Percentiles rank a stretch among this genome's conserved stretches.
Evolutionary conservation across 2,888 invertebrate species (phyloP).

Genomic region (Scaptomyza parva): DNA sequence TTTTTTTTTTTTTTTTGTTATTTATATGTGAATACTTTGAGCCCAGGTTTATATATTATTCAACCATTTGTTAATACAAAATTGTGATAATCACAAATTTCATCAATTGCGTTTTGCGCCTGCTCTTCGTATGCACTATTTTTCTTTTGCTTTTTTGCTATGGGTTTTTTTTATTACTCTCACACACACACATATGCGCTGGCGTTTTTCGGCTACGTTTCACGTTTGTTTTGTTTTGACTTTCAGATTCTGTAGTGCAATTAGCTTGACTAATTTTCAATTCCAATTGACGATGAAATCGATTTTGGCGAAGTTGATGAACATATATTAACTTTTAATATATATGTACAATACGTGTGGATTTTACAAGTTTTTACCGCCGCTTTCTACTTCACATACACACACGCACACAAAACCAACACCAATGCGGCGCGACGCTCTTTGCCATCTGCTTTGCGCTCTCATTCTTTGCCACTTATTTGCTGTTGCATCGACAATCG

Average conservation of each 20-base stretch:
- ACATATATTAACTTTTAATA: conserved; percentile 20
- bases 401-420: conserved; percentile 51
- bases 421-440: conserved; percentile 72
- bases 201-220: conserved; percentile 64
- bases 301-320: conserved; percentile 16
- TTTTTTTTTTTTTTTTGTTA: conserved; percentile 8
- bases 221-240: conserved; percentile 63
- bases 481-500: conserved; percentile 64
- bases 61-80: conserved; percentile 61
- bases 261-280: conserved; percentile 14
- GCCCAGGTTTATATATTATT: conserved; percentile 63
- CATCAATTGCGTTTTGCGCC: conserved; percentile 60
- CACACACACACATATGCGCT: conserved; percentile 37
- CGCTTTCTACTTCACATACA: conserved; percentile 73
- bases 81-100: conserved; percentile 67
- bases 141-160: conserved; percentile 47
- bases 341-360: conserved; percentile 35
- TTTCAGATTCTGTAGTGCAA: conserved; percentile 43
- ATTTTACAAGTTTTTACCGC: conserved; percentile 75
- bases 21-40: conserved; percentile 10
- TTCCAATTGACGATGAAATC: conserved; percentile 35
- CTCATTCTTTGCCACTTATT: conserved; percentile 78
- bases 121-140: conserved; percentile 64
- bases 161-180: conserved; percentile 49
- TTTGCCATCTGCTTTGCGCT: conserved; percentile 77